Evolutionary conservation across 2,888 invertebrate species (phyloP).

Genomic region (Amiota communis): DNA sequence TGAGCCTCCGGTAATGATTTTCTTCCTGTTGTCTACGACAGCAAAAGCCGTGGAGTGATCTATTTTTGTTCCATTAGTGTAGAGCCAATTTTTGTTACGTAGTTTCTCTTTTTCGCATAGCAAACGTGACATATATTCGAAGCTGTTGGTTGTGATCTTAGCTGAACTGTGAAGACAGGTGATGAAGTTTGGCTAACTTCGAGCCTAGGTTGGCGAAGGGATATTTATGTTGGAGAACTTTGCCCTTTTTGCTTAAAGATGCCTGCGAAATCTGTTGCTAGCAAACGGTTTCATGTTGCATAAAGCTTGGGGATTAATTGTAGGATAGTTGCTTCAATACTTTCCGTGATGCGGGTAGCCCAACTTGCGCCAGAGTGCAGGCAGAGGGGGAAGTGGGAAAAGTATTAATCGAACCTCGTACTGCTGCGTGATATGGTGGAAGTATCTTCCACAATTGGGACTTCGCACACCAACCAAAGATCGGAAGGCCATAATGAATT

Average conservation of each 20-base stretch:
- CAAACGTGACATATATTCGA: too few relatives aligned
- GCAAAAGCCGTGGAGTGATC: neutral
- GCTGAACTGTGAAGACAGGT: too few relatives aligned
- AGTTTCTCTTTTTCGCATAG: constrained; percentile 5
- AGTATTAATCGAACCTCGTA: neutral
- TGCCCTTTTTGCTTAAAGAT: too few relatives aligned
- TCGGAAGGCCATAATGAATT: constrained; percentile 9
- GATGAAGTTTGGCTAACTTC: too few relatives aligned
- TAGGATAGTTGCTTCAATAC: neutral
- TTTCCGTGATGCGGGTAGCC: neutral
- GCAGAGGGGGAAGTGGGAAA: neutral
- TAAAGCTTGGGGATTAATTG: neutral
- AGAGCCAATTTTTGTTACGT: neutral
- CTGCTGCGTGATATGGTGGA: neutral
- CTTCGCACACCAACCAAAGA: neutral
- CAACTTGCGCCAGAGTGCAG: neutral
- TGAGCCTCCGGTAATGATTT: neutral
- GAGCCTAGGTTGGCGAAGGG: too few relatives aligned
- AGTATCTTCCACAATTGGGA: constrained; percentile 17
- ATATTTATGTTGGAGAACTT: too few relatives aligned
- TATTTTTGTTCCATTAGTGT: neutral
- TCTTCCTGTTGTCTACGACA: neutral
- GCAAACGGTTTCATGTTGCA: too few relatives aligned
- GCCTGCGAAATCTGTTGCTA: too few relatives aligned
- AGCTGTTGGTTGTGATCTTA: too few relatives aligned